phyloP scores from a whole-genome alignment of 2,888 invertebrate species.

The Drosophila quinaria region DNA sequence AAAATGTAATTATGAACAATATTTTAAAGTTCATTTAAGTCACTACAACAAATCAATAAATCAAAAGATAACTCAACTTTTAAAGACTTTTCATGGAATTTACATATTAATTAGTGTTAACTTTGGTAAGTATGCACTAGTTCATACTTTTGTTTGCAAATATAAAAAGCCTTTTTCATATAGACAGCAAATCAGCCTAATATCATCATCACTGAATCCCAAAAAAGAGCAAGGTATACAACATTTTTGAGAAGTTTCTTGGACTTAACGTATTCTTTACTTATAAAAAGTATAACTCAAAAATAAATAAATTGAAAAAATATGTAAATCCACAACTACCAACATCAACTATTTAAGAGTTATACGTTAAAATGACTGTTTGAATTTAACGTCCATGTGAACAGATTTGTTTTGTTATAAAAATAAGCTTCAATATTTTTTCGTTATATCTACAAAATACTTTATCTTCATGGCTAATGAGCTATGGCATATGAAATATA shows the following conservation, averaged over 20 bases:
- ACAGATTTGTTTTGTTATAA: no score
- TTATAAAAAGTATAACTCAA: no score
- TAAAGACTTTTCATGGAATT: background rate
- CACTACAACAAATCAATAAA: conserved; percentile 78
- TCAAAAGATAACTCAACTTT: conserved; percentile 61
- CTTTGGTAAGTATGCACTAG: background rate
- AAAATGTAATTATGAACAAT: conserved; percentile 76
- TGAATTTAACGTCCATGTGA: no score
- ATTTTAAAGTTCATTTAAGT: conserved; percentile 80
- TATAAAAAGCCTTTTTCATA: no score
- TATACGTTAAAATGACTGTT: background rate
- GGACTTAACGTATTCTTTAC: no score
- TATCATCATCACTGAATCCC: no score
- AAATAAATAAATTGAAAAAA: no score
- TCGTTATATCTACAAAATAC: background rate
- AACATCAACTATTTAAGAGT: background rate
- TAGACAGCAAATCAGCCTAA: no score
- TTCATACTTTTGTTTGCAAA: background rate
- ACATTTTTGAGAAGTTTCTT: no score
- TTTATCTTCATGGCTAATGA: background rate
- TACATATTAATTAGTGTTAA: background rate
- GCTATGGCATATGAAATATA: background rate
- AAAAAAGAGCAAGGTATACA: no score
- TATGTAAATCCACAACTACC: background rate
- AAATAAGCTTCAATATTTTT: background rate